These are phyloP conservation scores for Myrmecophaga tridactyla DNA, from an alignment of 2,113 vertebrate species.

Conservation along the genomic window DNA sequence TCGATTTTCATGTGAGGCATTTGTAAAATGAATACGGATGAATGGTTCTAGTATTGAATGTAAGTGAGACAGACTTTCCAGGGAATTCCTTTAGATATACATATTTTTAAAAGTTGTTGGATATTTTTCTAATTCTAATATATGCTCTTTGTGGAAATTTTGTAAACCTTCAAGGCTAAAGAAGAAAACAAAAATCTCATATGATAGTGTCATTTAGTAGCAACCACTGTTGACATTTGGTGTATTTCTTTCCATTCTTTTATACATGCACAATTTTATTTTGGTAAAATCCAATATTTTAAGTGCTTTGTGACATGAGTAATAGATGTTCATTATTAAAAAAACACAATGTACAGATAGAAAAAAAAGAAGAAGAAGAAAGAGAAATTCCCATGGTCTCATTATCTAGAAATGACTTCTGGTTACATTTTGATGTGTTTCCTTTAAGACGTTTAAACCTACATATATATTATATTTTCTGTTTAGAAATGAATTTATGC, in stretches of 20 bases:
- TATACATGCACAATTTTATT: neutral
- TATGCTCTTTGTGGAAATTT: neutral
- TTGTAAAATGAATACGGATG: neutral
- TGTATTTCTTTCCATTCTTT: slow-evolving; percentile 17
- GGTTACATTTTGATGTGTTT: neutral
- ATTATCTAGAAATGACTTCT: slow-evolving; percentile 9
- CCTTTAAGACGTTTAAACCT: slow-evolving; percentile 8
- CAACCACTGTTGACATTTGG: neutral
- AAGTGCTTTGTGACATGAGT: neutral
- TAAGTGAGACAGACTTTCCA: neutral
- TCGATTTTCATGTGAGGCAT: neutral
- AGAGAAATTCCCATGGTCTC: neutral
- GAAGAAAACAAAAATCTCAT: neutral
- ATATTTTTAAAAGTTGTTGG: neutral
- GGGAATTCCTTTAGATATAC: neutral
- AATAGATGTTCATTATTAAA: slow-evolving; percentile 10
- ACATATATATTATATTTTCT: neutral
- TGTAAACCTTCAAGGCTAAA: slow-evolving; percentile 15
- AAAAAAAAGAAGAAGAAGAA: neutral
- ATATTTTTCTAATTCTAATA: neutral
- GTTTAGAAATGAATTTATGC: slow-evolving; percentile 1
- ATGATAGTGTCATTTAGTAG: neutral
- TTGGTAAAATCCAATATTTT: neutral
- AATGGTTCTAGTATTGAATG: neutral
- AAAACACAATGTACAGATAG: slow-evolving; percentile 9